These are phyloP conservation scores for Carettochelys insculpta DNA, from an alignment of 2,113 vertebrate genomes.

Conservation along the genomic window DNA sequence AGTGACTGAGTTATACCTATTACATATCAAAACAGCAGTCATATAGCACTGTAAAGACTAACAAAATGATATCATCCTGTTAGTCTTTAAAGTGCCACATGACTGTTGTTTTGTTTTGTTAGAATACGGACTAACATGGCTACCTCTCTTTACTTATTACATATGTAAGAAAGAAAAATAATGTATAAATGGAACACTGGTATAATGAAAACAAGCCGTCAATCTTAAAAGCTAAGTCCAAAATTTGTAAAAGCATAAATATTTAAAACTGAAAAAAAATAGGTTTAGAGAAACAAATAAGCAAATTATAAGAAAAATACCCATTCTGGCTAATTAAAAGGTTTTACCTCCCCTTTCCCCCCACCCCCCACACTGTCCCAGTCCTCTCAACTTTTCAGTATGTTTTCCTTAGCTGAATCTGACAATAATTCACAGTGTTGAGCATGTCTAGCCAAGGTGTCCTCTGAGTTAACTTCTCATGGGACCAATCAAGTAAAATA, in stretches of 20 bases:
- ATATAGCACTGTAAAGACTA: no score
- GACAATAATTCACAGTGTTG: constrained; percentile 44
- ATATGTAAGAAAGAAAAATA: no score
- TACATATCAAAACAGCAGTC: no score
- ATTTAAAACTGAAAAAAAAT: constrained; percentile 40
- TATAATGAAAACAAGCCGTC: not conserved
- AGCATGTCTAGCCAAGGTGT: constrained; percentile 57
- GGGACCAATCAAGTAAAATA: constrained; percentile 70
- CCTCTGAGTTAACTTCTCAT: constrained; percentile 62
- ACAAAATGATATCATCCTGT: no score
- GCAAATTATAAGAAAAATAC: constrained; percentile 67
- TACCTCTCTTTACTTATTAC: no score
- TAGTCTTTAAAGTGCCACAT: no score
- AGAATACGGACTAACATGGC: no score
- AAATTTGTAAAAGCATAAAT: not conserved
- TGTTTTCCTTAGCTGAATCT: constrained; percentile 27
- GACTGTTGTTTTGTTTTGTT: no score
- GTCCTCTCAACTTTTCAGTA: constrained; percentile 44
- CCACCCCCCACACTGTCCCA: constrained; percentile 29
- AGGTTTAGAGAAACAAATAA: constrained; percentile 73
- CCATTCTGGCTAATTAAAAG: constrained; percentile 78
- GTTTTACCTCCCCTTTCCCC: constrained; percentile 59
- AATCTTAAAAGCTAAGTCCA: not conserved
- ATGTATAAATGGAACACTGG: constrained; percentile 1
- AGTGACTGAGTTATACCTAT: not conserved